Evolutionary conservation across 2,888 invertebrate genomes (phyloP), one percentile per base, ranked within the genome.

Genomic region (Serrognathus titanus): DNA sequence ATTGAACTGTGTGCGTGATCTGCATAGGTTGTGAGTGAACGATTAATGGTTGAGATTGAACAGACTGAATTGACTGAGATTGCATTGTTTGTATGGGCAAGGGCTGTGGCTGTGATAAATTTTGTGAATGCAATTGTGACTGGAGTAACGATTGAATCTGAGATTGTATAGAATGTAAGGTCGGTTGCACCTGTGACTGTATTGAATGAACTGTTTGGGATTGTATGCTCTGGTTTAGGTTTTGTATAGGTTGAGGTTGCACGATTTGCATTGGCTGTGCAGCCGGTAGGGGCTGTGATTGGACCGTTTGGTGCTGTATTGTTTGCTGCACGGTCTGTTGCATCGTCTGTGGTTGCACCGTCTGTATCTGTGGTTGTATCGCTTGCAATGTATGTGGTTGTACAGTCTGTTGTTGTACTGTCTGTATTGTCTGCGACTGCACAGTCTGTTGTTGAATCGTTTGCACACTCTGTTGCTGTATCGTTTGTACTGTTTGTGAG

Each of bases 361-460:
- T 59, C 16, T 66, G 66, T 46, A 66, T 61, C 48, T 66, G 68
- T 2, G 66, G 63, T 47, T 69, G 68, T 36, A 75, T 63, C 10
- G 71, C 49, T 47, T 63, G 63, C 54, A 73, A 67, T 3, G 71
- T 69, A 52, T 73, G 71, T 37, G 75, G 76, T 54, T 77, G 77
- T 9, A 76, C 74, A 9, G 75, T 75, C 61, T 77, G 76, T 57
- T 76, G 76, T 61, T 78, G 78, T 9, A 77, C 77, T 1, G 77
- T 77, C 58, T 78, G 77, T 53, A 77, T 77, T 5, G 77, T 77
- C 63, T 77, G 77, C n/a, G 71, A 71, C 56, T 78, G 77, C 31
- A 78, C 76, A 5, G 77, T 77, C 59, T 77, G 77, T 55, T 76
- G 76, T 58, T 77, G 77, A 39, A 77, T 77, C 3, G 77, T 77